Conservation (phyloP, 2,113 vertebrate species). For the Zingel zingel region DNA sequence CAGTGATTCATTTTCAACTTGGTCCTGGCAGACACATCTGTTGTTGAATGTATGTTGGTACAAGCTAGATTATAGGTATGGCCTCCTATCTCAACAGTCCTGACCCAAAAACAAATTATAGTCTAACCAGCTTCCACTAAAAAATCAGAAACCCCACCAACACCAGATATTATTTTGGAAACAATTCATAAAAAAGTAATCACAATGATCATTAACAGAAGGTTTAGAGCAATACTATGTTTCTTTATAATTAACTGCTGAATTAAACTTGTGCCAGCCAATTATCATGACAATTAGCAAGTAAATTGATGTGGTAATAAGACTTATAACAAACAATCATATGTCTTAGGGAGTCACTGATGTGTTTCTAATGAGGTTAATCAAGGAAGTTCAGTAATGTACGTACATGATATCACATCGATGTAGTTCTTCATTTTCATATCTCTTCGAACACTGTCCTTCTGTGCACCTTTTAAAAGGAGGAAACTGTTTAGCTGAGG, state of each 20-base stretch:
- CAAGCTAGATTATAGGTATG: neutral
- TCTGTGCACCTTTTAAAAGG: neutral
- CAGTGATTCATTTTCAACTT: neutral
- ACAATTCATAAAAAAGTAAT: no score
- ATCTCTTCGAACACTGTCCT: neutral
- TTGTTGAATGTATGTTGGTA: neutral
- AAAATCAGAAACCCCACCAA: neutral
- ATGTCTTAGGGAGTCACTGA: neutral
- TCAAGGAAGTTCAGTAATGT: conserved; percentile 23
- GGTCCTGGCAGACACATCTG: neutral
- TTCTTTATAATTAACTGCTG: neutral
- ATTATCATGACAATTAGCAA: neutral
- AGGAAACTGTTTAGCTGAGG: neutral
- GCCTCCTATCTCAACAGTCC: neutral
- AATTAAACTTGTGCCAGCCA: neutral
- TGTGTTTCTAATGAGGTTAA: conserved; percentile 4
- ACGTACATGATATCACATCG: neutral
- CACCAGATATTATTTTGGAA: neutral
- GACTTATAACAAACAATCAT: neutral
- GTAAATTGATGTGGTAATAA: neutral
- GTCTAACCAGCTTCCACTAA: neutral
- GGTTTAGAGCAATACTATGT: neutral
- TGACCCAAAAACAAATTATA: neutral
- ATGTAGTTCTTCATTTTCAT: neutral
- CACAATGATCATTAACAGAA: neutral